Conservation (phyloP, 2,797 vertebrate species). For the Clamator glandarius region DNA sequence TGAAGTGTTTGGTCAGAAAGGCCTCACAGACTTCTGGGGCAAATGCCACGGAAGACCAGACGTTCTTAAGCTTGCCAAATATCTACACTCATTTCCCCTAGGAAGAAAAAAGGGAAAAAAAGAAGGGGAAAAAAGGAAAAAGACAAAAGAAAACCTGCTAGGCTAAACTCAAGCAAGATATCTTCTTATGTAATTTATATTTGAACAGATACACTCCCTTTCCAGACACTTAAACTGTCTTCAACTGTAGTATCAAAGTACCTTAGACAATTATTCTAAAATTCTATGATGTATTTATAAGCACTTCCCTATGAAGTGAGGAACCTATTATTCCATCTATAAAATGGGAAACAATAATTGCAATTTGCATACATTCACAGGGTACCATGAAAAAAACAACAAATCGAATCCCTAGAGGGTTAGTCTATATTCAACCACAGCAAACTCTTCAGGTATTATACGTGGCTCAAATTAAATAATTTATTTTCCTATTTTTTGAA, state of each 20-base stretch:
- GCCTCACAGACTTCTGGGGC: background rate
- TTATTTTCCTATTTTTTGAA: background rate
- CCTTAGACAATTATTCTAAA: background rate
- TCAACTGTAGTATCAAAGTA: background rate
- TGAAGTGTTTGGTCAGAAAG: background rate
- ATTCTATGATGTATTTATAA: background rate
- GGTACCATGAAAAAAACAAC: background rate
- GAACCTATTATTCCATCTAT: background rate
- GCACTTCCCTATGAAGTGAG: background rate
- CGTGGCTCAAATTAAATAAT: background rate
- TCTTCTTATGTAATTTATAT: background rate
- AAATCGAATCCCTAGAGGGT: background rate
- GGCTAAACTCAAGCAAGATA: background rate
- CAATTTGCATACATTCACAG: background rate
- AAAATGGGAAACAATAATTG: constrained; percentile 5
- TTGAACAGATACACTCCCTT: constrained; percentile 30
- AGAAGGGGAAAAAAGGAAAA: too few relatives aligned
- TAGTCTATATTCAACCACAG: background rate
- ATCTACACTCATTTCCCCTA: background rate
- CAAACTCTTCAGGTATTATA: background rate
- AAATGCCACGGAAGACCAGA: constrained; percentile 1
- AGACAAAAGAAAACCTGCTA: background rate
- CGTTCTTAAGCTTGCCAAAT: background rate
- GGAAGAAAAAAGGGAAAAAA: background rate
- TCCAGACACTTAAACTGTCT: background rate